Evolutionary conservation across 2,113 vertebrate species (phyloP).

Genomic region (Cynopterus brachyotis): DNA sequence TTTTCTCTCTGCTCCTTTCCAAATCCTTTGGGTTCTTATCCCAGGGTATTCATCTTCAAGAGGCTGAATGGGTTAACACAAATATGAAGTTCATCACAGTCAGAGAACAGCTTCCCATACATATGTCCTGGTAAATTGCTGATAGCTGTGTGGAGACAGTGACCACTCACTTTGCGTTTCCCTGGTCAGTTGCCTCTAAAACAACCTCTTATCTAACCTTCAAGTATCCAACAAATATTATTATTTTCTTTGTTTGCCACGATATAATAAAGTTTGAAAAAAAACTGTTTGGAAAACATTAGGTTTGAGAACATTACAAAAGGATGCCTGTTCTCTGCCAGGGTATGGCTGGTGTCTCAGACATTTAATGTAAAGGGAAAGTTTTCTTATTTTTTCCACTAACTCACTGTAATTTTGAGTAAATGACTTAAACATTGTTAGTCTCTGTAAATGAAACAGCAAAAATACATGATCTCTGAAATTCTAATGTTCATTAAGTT

Average conservation of each 20-base stretch:
- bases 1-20: not conserved
- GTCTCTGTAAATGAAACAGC: not conserved
- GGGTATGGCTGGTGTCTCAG: not conserved
- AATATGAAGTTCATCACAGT: accelerated
- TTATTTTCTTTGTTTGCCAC: not conserved
- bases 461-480: not conserved
- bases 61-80: not conserved
- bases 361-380: not conserved
- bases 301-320: not conserved
- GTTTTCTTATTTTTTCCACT: not conserved
- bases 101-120: not conserved
- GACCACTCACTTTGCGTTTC: too few relatives aligned
- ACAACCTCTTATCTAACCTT: not conserved
- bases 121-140: not conserved
- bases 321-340: not conserved
- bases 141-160: too few relatives aligned
- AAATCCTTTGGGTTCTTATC: not conserved
- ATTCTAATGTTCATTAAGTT: slow-evolving; percentile 17
- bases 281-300: not conserved
- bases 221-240: not conserved
- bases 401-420: not conserved
- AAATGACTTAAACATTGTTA: not conserved
- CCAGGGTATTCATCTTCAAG: not conserved
- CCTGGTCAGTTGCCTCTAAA: not conserved
- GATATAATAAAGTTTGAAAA: not conserved